These are phyloP conservation scores for Onychorhynchus coronatus DNA, from an alignment of 2,113 vertebrate genomes.

Conservation along the genomic window DNA sequence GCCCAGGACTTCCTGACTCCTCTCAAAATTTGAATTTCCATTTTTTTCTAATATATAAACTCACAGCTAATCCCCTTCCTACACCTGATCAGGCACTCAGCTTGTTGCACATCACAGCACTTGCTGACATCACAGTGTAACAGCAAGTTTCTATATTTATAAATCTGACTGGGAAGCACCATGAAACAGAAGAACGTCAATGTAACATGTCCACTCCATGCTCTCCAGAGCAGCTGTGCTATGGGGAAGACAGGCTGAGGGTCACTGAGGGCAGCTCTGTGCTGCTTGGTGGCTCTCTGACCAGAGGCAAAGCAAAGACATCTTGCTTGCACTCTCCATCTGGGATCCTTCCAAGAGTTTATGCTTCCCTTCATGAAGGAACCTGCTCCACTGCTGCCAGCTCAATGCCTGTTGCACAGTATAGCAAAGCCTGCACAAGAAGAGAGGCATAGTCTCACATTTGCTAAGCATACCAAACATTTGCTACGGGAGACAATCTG, in stretches of 20 bases:
- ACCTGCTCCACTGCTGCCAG: background rate
- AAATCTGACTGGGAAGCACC: background rate
- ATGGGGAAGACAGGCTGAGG: background rate
- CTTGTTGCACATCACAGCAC: background rate
- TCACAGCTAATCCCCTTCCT: background rate
- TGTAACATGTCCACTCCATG: fast-evolving
- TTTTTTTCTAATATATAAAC: background rate
- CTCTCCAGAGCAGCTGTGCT: background rate
- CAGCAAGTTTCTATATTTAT: background rate
- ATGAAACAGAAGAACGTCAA: background rate
- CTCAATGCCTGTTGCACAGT: background rate
- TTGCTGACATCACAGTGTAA: background rate
- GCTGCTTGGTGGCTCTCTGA: background rate
- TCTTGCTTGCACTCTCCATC: background rate
- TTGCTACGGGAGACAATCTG: fast-evolving
- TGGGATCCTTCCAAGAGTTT: background rate
- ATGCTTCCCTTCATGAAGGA: fast-evolving
- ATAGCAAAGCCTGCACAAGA: background rate
- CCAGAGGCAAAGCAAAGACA: background rate
- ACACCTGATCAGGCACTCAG: background rate
- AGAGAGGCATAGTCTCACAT: background rate
- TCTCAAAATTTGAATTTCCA: background rate
- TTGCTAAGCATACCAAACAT: background rate
- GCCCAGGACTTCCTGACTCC: background rate
- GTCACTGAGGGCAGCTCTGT: background rate